phyloP scores from a whole-genome alignment of 2,888 invertebrate species.

The Argyresthia albistria region DNA sequence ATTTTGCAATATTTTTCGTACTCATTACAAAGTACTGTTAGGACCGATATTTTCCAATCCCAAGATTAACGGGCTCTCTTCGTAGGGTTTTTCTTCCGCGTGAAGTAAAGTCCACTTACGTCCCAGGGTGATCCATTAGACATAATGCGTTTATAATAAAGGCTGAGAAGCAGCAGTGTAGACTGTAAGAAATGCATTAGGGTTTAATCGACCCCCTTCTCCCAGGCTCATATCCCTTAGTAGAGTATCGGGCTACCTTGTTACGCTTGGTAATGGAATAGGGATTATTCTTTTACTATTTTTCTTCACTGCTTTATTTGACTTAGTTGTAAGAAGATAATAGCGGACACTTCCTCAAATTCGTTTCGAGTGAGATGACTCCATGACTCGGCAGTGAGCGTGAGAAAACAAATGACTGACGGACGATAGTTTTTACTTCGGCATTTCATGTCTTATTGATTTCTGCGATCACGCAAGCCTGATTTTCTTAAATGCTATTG shows the following conservation, averaged over 20 bases:
- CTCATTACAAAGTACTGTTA: too few relatives aligned
- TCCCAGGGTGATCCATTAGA: constrained; percentile 27
- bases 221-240: neutral
- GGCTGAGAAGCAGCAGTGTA: constrained; percentile 18
- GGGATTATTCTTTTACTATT: constrained; percentile 11
- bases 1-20: neutral
- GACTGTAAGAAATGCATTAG: constrained; percentile 46
- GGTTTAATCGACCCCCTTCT: constrained; percentile 32
- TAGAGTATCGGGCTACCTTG: constrained; percentile 28
- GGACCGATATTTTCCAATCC: neutral
- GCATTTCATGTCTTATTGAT: constrained; percentile 2
- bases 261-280: constrained; percentile 24
- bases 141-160: constrained; percentile 53
- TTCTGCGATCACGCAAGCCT: neutral
- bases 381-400: constrained; percentile 44
- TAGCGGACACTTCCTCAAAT: constrained; percentile 57
- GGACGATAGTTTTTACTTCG: constrained; percentile 19
- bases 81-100: constrained; percentile 4
- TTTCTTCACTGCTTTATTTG: constrained; percentile 37
- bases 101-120: neutral
- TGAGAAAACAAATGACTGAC: constrained; percentile 46
- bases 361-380: constrained; percentile 31
- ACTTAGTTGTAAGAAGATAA: constrained; percentile 55
- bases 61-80: neutral
- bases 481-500: too few relatives aligned